A percentile compares a stretch with the other conserved stretches of the same genome.
These are phyloP conservation scores for Procambarus virginalis DNA, from an alignment of 1,140 invertebrate genomes.

Conservation along the genomic window DNA sequence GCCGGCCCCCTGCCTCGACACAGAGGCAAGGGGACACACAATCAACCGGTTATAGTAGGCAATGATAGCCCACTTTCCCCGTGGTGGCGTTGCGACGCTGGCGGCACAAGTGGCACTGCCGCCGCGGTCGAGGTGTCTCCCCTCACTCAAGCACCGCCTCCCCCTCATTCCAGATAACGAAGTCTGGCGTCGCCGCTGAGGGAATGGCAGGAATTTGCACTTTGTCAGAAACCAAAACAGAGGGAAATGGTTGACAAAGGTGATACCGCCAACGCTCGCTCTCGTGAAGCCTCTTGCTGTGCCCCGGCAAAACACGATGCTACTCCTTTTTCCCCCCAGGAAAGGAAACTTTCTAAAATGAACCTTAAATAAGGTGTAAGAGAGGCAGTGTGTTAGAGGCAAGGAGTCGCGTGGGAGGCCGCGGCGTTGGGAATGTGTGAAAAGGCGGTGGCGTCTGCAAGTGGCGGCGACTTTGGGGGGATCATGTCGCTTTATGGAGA, in stretches of 20 bases:
- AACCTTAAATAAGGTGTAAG: background rate
- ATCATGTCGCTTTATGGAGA: background rate
- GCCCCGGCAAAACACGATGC: background rate
- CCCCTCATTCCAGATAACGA: slow-evolving; percentile 39
- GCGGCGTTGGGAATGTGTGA: background rate
- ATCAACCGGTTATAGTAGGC: background rate
- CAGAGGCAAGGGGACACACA: background rate
- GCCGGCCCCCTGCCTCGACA: background rate
- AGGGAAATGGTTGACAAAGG: slow-evolving; percentile 26
- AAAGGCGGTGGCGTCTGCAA: background rate
- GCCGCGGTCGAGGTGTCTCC: background rate
- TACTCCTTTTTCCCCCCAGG: background rate
- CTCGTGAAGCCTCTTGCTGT: background rate
- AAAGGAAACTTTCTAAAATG: background rate
- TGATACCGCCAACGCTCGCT: background rate
- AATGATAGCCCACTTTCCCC: background rate
- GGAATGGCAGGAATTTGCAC: slow-evolving; percentile 24
- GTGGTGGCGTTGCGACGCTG: background rate
- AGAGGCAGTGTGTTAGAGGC: background rate
- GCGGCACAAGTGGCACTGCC: background rate
- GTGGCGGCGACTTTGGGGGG: background rate
- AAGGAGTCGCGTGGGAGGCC: background rate
- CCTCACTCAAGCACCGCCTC: background rate
- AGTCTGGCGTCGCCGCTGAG: slow-evolving; percentile 1
- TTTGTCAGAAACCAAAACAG: slow-evolving; percentile 35